phyloP scores from a whole-genome alignment of 2,797 vertebrate genomes.

The Molossus alvarezi region DNA sequence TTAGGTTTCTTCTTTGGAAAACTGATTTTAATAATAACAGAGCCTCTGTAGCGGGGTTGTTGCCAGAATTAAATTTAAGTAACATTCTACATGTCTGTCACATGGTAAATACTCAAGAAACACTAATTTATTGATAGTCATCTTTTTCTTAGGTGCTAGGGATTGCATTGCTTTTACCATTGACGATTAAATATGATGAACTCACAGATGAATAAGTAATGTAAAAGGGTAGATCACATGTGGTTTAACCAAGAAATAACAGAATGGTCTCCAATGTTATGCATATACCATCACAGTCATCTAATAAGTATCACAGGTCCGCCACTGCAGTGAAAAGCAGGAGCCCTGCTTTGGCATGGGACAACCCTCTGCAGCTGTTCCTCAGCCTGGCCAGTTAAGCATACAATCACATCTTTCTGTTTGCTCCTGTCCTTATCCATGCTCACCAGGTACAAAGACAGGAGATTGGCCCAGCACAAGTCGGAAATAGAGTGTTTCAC shows the following conservation, averaged over 20 bases:
- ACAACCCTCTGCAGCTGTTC: conserved; percentile 74
- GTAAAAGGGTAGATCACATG: neutral
- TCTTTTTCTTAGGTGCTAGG: conserved; percentile 27
- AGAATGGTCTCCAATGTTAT: neutral
- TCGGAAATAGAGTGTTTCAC: conserved; percentile 94
- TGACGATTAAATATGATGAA: conserved; percentile 1
- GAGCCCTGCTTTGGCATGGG: neutral
- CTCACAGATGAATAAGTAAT: neutral
- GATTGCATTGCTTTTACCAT: neutral
- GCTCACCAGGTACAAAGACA: conserved; percentile 93
- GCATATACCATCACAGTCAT: neutral
- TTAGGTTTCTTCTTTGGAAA: conserved; percentile 52
- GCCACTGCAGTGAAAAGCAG: neutral
- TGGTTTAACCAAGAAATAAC: conserved; percentile 10
- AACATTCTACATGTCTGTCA: conserved; percentile 18
- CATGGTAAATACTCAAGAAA: conserved; percentile 23
- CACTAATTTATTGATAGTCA: neutral
- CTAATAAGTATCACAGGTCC: neutral
- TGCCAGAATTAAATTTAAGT: conserved; percentile 12
- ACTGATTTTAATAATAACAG: conserved; percentile 43
- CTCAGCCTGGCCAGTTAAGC: conserved; percentile 80
- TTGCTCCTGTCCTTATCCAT: conserved; percentile 93
- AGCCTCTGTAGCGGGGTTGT: neutral
- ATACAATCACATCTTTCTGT: conserved; percentile 91
- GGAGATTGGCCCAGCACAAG: conserved; percentile 92